Percentiles rank a stretch among this genome's conserved stretches.
Conservation (phyloP, 2,797 vertebrate genomes). For the Carduelis carduelis region DNA sequence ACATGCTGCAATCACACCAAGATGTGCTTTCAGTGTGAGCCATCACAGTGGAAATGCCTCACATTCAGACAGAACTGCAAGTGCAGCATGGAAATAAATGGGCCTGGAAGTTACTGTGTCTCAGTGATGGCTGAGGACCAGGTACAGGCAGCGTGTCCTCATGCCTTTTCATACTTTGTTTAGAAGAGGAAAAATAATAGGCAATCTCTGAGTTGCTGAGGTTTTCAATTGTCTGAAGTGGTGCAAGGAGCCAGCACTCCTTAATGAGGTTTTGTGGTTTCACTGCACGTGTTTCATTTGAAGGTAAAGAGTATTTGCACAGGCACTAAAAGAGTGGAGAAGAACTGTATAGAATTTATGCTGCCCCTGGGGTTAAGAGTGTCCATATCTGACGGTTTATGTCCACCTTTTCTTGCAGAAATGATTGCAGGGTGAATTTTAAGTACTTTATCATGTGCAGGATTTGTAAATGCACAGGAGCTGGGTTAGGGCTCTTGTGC, state of each 20-base stretch:
- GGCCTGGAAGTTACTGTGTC: neutral
- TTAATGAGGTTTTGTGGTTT: conserved; percentile 22
- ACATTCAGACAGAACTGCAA: neutral
- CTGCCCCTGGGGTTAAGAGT: neutral
- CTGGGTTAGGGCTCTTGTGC: neutral
- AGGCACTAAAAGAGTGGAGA: neutral
- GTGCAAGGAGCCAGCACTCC: neutral
- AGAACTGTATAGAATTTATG: neutral
- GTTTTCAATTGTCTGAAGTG: conserved; percentile 7
- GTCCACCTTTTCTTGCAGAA: neutral
- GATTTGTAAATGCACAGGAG: neutral
- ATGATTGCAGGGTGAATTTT: conserved; percentile 22
- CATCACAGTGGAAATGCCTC: neutral
- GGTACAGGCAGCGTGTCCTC: neutral
- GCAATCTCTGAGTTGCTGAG: neutral
- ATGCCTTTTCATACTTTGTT: neutral
- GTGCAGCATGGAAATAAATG: neutral
- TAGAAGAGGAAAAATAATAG: neutral
- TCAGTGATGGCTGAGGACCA: neutral
- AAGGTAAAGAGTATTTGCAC: conserved; percentile 1
- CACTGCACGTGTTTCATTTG: neutral
- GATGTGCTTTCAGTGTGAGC: neutral
- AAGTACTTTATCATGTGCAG: neutral
- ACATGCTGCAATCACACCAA: neutral
- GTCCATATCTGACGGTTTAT: neutral